Base-by-base conservation (phyloP, 2,113 vertebrate species). In the Cyprinodon variegatus region DNA sequence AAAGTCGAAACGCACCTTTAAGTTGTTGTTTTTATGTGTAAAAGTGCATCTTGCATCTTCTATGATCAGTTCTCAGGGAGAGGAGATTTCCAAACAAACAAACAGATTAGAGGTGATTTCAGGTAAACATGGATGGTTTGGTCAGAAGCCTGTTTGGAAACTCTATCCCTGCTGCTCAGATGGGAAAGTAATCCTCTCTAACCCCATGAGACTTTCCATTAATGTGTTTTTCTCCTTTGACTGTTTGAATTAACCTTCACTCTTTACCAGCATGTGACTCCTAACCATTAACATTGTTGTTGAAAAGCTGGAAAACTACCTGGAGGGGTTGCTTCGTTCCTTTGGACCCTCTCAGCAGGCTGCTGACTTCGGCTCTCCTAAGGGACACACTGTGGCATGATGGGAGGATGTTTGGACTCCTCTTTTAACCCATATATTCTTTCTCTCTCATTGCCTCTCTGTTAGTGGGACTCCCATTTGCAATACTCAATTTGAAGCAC, bases 391-490 rank as follows among this genome's bases (percentile, higher is more conserved):
- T 22, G 70, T 60, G 89, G 87, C 88, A 76, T 88, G 29, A 46
- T 82, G 84, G 63, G 71, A 46, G 60, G 61, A 22, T 64, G 38
- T 15, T 43, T 0, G 2, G n/a, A n/a, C 37, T 41, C 15, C 22
- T 61, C 37, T 77, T 72, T 3, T 93, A 90, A 90, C 83, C 57
- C 77, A 61, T 75, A 91, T 91, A 96, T 48, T 59, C 72, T 90
- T 92, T 93, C 90, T 96, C 94, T 94, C 89, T 91, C 74, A 89
- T 95, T 96, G 93, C 94, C 90, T 96, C 95, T 96, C 95, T 95
- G 95, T 92, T 96, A 99, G 98, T 92, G 92, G 97, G 97, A 96
- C 95, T 98, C 88, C 98, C 97, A 90, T 97, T 98, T 94, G 95
- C 94, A 94, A 96, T 98, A 95, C 97, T 99, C 96, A 95, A 86